Base-by-base conservation (phyloP, 2,797 vertebrate species). In the Sebastes matsubarae region DNA sequence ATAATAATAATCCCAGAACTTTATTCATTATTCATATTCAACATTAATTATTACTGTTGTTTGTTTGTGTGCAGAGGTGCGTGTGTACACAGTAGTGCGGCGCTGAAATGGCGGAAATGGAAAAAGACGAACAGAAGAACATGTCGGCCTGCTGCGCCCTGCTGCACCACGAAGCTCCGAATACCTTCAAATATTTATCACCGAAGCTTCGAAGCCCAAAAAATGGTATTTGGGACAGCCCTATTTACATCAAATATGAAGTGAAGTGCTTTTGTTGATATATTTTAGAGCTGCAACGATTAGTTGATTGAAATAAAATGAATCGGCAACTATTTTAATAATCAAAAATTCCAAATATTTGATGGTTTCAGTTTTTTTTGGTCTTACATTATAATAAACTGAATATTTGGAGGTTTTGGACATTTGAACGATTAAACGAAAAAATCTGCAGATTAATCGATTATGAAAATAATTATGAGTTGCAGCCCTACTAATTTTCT, bases 171-270 rank as follows among this genome's bases (percentile, higher is more conserved):
- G 3, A 50, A 50, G 46, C 46, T 50, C 14, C 42, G 16, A 46
- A 46, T 46, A 46, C 16, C 42, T 46, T 50, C 46, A 20, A 50
- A 50, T 50, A 50, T 50, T 50, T 50, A 50, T 50, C 46, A 50
- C 18, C 7, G 16, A 50, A 50, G 7, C 46, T 50, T 50, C 8
- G 46, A 50, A 18, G 46, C 46, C 46, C 46, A 50, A 50, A 50
- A 50, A 50, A 18, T 50, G 18, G 2, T 50, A 50, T 50, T 20
- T 50, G 46, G 46, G n/a, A 73, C 70, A 46, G 14, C 16, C 16
- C 42, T 46, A 46, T 46, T 77, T 54, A 79, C 54, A 72, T 66
- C 30, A 57, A 69, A 64, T 78, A 34, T 60, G 6, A 70, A 18
- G 5, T 20, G 64, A 27, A 22, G 4, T 3, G 34, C 34, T n/a